Base-by-base conservation (phyloP, 2,113 vertebrate genomes). In the Ceyx melanurus region DNA sequence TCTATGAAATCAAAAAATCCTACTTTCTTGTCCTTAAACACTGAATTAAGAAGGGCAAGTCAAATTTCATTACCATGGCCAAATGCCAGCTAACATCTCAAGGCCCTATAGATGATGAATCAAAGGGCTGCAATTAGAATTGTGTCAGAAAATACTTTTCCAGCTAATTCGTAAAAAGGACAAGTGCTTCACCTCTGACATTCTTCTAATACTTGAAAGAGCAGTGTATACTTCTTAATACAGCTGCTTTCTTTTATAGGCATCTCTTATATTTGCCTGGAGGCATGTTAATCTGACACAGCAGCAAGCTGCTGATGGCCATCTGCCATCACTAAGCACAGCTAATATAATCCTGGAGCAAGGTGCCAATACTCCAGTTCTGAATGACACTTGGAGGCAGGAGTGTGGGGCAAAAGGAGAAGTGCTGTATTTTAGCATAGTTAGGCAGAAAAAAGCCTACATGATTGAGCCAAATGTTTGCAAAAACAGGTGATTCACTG, bases 201-300 rank as follows among this genome's bases (percentile, higher is more conserved):
- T 90, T 95, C 58, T 73, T 94, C 80, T 94, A 82, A 94, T 94
- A 82, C n/a, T 91, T 92, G 66, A 92, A 92, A 86, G 23, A 87
- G 26, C 60, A 31, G 10, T 42, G 29, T 77, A 29, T 51, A 11
- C 35, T 85, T 91, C 79, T 82, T 70, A 77, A 53, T 61, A 77
- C 84, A 93, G 72, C 68, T 97, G 45, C 56, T 93, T 77, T 88
- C 51, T 83, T 92, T 82, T 40, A 77, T 13, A 83, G n/a, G 31
- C 16, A 19, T 71, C 48, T 61, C 57, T 81, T 57, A 12, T 3
- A 9, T 53, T 50, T 84, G 40, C 43, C 42, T 60, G 25, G 15
- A 90, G 61, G 54, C 53, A 45, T 42, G 37, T 43, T 70, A 83
- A 86, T 83, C 43, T 58, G 64, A 73, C 72, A 70, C 2, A 45